These are phyloP conservation scores for Sinella curviseta DNA, from an alignment of 1,140 invertebrate genomes.

Conservation along the genomic window DNA sequence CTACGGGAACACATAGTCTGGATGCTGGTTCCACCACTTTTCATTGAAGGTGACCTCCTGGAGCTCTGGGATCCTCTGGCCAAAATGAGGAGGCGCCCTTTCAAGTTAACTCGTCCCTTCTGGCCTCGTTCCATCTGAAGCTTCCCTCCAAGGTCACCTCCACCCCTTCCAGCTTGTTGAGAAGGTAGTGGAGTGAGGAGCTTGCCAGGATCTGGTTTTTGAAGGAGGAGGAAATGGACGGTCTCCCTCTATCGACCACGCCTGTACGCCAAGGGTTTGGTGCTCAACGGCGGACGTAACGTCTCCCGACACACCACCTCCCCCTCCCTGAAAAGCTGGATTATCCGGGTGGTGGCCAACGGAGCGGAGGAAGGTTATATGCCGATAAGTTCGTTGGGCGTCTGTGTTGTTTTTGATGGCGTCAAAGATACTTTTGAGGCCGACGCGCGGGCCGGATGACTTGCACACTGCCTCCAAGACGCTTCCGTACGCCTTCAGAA, in stretches of 20 bases:
- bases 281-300: constrained; percentile 78
- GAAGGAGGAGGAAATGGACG: not conserved
- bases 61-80: too few relatives aligned
- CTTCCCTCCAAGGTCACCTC: too few relatives aligned
- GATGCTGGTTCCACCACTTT: too few relatives aligned
- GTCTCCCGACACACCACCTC: not conserved
- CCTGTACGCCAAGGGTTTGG: not conserved
- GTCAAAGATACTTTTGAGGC: constrained; percentile 98
- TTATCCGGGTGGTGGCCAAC: constrained; percentile 94
- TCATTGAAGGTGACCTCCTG: too few relatives aligned
- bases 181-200: too few relatives aligned
- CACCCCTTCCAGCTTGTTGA: not conserved
- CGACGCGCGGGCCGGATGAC: constrained; percentile 83
- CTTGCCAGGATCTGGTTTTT: not conserved
- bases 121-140: not conserved
- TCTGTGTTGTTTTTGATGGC: constrained; percentile 91
- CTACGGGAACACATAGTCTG: too few relatives aligned
- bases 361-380: constrained; percentile 90
- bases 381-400: constrained; percentile 88
- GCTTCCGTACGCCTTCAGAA: constrained; percentile 81
- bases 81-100: not conserved
- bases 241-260: not conserved
- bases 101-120: not conserved
- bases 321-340: constrained; percentile 68
- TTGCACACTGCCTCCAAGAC: constrained; percentile 95